Base-by-base conservation (phyloP, 1,140 invertebrate genomes). In the Bathynomus jamesi region DNA sequence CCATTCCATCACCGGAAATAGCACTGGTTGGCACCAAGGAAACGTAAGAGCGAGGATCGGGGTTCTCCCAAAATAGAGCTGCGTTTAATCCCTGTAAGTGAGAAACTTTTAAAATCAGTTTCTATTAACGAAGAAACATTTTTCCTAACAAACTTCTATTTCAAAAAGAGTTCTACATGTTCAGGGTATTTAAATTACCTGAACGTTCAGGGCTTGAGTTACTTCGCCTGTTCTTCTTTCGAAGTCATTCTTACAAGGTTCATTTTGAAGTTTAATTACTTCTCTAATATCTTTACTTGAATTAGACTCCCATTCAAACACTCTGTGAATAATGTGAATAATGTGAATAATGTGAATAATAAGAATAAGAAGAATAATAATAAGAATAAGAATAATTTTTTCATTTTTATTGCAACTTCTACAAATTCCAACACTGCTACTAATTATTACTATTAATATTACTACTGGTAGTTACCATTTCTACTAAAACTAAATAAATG, bases 11-110 rank as follows among this genome's bases (percentile, higher is more conserved):
- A 78, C 91, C 91, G 24, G 93, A 92, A 71, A 96, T 91, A 10
- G 98, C 98, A 74, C 96, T 99, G 0, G 98, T 99, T 2, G 98
- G 98, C 28, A 99, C 93, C 77, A 99, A 84, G 0, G 95, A 98
- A 24, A 99, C 89, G 79, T 98, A 99, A 61, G 89, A 90, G 73
- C 92, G 88, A 0, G 90, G 88, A 83, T 99, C 95, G 0, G 92
- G 92, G 84, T 99, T 99, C 78, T 79, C 92, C 81, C 95, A 98
- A 84, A 93, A 98, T 11, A 99, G 81, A 0, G 93, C 91, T 4
- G 96, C 93, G 81, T 99, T 99, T 40, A 99, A 81, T 78, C 95
- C 91, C 88, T 76, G 61, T 17, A 69, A 64, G n/a, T n/a, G n/a
- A n/a, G n/a, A n/a, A n/a, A n/a, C n/a, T n/a, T n/a, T n/a, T 21